Percentiles rank a stretch among this genome's conserved stretches.
Conservation (phyloP, 2,888 invertebrate genomes). For the Mantis religiosa region DNA sequence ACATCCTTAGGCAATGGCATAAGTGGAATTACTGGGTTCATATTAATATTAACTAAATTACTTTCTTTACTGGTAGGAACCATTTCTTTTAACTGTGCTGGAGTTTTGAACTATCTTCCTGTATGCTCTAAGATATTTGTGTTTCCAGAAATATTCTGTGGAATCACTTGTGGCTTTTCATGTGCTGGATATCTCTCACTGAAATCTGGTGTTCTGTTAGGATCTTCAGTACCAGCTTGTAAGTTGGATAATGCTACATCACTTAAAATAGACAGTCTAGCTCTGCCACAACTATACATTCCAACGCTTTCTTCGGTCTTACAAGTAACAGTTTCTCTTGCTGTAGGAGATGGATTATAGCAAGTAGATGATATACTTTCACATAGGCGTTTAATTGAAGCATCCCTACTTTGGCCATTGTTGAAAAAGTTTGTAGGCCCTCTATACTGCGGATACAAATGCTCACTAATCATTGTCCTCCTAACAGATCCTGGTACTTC, state of each 20-base stretch:
- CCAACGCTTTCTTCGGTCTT: not conserved
- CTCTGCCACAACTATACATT: not conserved
- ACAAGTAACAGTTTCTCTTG: not conserved
- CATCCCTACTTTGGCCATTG: slow-evolving; percentile 20
- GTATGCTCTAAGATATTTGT: not conserved
- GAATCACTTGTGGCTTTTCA: not conserved
- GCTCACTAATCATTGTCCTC: not conserved
- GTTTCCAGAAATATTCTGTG: not conserved
- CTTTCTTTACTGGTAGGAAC: slow-evolving; percentile 33
- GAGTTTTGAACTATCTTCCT: slow-evolving; percentile 40
- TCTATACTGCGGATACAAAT: not conserved
- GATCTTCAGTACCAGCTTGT: not conserved
- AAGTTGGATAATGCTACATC: not conserved
- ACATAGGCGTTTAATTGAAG: not conserved
- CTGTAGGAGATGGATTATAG: not conserved
- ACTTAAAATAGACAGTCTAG: not conserved
- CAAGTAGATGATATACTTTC: not conserved
- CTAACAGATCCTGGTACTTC: not conserved
- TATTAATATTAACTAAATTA: not conserved
- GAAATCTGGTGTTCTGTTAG: not conserved
- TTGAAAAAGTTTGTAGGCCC: slow-evolving; percentile 25
- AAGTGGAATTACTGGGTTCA: not conserved
- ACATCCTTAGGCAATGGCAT: not conserved
- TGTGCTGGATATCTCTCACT: not conserved
- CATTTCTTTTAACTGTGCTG: slow-evolving; percentile 43